Evolutionary conservation across 1,140 invertebrate species (phyloP), one percentile per base, ranked within the genome.

Genomic region (Ostrea edulis): DNA sequence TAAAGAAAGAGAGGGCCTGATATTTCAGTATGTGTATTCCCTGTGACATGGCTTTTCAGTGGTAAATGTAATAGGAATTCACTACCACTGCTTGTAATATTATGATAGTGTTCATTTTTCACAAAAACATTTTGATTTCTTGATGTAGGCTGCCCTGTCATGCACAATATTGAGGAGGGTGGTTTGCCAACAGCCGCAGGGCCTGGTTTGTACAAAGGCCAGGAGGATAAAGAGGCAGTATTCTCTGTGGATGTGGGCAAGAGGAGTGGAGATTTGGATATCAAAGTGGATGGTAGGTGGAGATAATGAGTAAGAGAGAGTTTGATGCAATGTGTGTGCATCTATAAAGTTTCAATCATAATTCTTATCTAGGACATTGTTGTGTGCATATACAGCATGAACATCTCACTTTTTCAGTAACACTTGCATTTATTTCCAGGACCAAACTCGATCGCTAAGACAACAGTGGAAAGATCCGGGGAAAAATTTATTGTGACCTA

Each of bases 401-500:
- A 44, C 1, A 44, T 44, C 5, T 44, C 5, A 5, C 35, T 44
- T 44, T 44, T 44, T 44, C 35, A 44, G 35, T 44, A 44, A 44
- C 35, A 44, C 22, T 9, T 53, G 8, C 9, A 29, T 82, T 65
- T 83, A 53, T 89, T 91, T 91, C 17, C 86, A 95, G 95, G 97
- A 9, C 97, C 97, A 14, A 96, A 97, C 87, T 97, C 96, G 89
- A 96, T 97, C 87, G 96, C 96, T 52, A 96, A 95, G 95, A 95
- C 96, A 94, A 93, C 95, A 68, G 93, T 95, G 90, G 96, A 94
- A 94, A 95, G 93, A 62, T 95, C 95, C 17, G 94, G 95, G 89
- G 96, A 96, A 22, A 93, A 95, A 35, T 97, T 95, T 95, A 96
- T 96, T 87, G 96, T 97, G 8, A 96, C 96, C 3, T 97, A 97